Conservation (phyloP, 2,797 vertebrate genomes). For the Sternotherus odoratus region DNA sequence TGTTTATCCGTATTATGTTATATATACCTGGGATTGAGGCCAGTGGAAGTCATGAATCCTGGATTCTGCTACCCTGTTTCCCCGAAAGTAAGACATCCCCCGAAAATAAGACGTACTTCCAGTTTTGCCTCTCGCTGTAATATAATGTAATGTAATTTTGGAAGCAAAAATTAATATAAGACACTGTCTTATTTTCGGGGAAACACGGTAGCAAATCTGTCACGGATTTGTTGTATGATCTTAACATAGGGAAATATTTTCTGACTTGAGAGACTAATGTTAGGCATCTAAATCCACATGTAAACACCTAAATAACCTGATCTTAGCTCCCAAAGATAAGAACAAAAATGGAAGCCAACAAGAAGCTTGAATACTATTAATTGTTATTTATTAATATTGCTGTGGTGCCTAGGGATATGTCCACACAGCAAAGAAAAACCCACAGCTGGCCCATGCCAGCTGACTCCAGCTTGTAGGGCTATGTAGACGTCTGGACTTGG, state of each 20-base stretch:
- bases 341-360: neutral
- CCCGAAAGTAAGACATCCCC: no score
- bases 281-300: neutral
- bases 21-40: neutral
- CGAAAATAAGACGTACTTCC: no score
- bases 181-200: no score
- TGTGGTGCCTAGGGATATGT: neutral
- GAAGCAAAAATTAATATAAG: no score
- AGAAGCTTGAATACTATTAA: neutral
- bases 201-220: neutral
- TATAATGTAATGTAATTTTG: no score
- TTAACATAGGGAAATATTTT: neutral
- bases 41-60: neutral
- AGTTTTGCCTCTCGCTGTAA: no score
- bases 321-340: neutral
- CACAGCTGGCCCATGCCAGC: no score
- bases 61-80: no score
- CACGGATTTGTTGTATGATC: neutral
- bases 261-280: neutral
- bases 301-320: neutral
- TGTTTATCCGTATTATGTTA: neutral
- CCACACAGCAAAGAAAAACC: neutral
- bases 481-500: no score
- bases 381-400: neutral
- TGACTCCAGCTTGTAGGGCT: neutral